Conservation (phyloP, 2,113 vertebrate species). For the Pitta sordida region DNA sequence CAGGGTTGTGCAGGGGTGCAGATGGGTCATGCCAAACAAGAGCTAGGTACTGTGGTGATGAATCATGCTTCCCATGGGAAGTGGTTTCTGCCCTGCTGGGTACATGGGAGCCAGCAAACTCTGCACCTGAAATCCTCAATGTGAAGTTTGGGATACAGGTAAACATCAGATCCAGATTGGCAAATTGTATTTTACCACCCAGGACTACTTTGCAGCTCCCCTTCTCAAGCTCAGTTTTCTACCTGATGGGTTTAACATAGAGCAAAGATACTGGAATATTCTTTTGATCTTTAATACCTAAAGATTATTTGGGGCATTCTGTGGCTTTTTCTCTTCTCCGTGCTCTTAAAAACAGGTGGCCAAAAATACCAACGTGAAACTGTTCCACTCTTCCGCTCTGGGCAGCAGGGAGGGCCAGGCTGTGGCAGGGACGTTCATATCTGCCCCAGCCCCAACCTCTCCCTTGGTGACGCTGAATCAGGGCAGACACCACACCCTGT, state of each 20-base stretch:
- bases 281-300: background rate
- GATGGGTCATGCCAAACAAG: background rate
- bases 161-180: accelerated
- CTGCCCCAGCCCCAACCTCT: background rate
- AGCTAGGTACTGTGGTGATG: background rate
- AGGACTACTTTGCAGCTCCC: background rate
- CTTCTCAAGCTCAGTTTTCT: background rate
- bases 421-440: background rate
- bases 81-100: background rate
- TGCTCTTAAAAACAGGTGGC: background rate
- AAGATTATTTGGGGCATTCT: background rate
- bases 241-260: background rate
- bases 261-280: background rate
- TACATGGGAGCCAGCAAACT: background rate
- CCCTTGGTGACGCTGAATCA: background rate
- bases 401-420: background rate
- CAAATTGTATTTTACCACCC: accelerated
- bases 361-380: background rate
- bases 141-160: background rate
- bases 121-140: background rate
- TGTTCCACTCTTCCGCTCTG: background rate
- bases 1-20: background rate
- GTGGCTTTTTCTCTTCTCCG: background rate
- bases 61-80: background rate
- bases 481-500: background rate